These are phyloP conservation scores for Nannobrachium achirus DNA, from an alignment of 2,113 vertebrate species.

Conservation along the genomic window DNA sequence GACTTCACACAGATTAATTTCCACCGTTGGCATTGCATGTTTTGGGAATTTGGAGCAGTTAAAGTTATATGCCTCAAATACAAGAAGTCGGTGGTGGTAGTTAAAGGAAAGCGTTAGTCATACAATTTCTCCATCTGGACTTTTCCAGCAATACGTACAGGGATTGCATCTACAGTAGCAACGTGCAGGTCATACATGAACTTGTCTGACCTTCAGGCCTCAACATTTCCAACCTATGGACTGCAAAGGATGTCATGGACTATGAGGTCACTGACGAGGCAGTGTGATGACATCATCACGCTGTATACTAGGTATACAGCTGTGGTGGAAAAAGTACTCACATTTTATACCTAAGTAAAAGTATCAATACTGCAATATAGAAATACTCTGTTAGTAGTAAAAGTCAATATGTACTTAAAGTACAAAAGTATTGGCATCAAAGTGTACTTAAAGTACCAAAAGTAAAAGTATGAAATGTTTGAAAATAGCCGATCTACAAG, in stretches of 20 bases:
- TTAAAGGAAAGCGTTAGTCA: conserved; percentile 4
- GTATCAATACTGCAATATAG: too few relatives aligned
- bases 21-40: conserved; percentile 20
- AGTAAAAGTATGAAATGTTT: too few relatives aligned
- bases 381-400: too few relatives aligned
- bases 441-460: too few relatives aligned
- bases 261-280: neutral
- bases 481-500: too few relatives aligned
- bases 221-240: conserved; percentile 17
- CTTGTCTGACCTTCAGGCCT: neutral
- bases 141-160: conserved; percentile 10
- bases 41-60: neutral
- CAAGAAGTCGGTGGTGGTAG: conserved; percentile 23
- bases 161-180: conserved; percentile 23
- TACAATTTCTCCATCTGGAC: neutral
- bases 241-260: neutral
- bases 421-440: too few relatives aligned
- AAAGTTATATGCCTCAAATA: conserved; percentile 4
- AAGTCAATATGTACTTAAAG: too few relatives aligned
- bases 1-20: conserved; percentile 48
- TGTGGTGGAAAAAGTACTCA: too few relatives aligned
- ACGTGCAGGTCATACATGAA: conserved; percentile 11
- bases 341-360: too few relatives aligned
- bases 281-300: too few relatives aligned
- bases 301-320: too few relatives aligned